Base-by-base conservation (phyloP, 2,888 invertebrate species). In the Seira sanloemensis region DNA sequence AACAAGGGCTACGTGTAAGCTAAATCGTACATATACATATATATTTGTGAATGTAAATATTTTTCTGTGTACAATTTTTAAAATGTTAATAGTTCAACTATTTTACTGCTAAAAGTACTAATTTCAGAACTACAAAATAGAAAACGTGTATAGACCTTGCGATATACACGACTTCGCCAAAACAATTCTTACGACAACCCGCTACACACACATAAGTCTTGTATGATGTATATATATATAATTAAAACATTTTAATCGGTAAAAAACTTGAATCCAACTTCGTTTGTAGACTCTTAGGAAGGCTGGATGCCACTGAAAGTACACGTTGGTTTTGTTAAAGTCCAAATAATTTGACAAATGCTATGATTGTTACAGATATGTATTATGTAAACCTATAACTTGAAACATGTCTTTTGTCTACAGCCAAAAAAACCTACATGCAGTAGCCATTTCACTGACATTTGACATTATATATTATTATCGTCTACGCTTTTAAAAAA, bases 21-120 rank as follows among this genome's bases (percentile, higher is more conserved):
- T 50, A 50, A 37, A 50, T 50, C 50, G n/a, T 7, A 50, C 12
- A 50, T 37, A 37, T 7, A 37, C 37, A 18, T 21, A 75, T 84
- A 84, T 84, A 79, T 76, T 84, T 79, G 79, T 76, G 66, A 67
- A 62, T 75, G 71, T 84, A 84, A 69, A 79, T 84, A 84, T 84
- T 84, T 84, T 84, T 23, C 76, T 79, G 79, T 76, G 68, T 78
- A 78, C 66, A 54, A 46, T 50, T 50, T 37, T 50, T n/a, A n/a
- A 7, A 50, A 50, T 50, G 50, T 50, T 50, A 50, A 50, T 50
- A 50, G 50, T 50, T 50, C 2, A 7, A 18, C 16, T n/a, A 50
- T 50, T 50, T n/a, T 50, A 50, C 50, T n/a, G 50, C 50, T 50
- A 50, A 7, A 50, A 50, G 12, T 2, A 1, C 16, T 50, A 50